Evolutionary conservation across 2,113 vertebrate genomes (phyloP).

Genomic region (Chauna torquata): DNA sequence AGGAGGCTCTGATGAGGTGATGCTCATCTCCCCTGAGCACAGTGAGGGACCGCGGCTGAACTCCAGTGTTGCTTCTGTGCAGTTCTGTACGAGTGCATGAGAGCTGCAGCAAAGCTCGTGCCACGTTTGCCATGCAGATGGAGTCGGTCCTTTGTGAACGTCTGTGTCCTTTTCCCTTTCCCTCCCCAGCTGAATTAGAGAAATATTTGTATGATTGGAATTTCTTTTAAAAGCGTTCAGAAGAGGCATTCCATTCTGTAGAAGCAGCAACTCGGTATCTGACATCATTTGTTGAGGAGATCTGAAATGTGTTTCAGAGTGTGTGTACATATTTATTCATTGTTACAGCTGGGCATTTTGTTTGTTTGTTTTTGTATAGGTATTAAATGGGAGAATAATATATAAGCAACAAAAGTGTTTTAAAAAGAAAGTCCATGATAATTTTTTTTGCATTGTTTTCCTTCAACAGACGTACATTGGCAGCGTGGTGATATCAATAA

Average conservation of each 20-base stretch:
- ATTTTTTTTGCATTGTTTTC: not conserved
- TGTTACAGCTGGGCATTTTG: not conserved
- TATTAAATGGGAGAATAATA: not conserved
- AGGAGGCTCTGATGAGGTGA: not conserved
- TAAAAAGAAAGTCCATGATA: not conserved
- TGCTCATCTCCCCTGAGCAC: accelerated
- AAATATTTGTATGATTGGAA: not conserved
- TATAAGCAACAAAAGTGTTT: not conserved
- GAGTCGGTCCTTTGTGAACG: not conserved
- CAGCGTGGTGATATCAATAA: conserved; percentile 97
- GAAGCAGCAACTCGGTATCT: not conserved
- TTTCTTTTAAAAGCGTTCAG: not conserved
- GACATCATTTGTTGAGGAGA: not conserved
- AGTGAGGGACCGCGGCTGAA: not conserved
- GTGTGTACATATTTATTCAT: not conserved
- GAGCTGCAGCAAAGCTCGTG: not conserved
- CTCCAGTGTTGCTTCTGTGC: not conserved
- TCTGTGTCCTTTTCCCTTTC: not conserved
- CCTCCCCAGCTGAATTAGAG: not conserved
- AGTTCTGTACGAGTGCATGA: not conserved
- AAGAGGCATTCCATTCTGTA: not conserved
- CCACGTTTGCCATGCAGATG: not conserved
- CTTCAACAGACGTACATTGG: conserved; percentile 93
- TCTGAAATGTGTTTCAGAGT: not conserved
- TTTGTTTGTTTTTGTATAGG: not conserved